A percentile compares a stretch with the other conserved stretches of the same genome.
These are phyloP conservation scores for Sphaerodactylus townsendi DNA, from an alignment of 2,113 vertebrate genomes.

Conservation along the genomic window DNA sequence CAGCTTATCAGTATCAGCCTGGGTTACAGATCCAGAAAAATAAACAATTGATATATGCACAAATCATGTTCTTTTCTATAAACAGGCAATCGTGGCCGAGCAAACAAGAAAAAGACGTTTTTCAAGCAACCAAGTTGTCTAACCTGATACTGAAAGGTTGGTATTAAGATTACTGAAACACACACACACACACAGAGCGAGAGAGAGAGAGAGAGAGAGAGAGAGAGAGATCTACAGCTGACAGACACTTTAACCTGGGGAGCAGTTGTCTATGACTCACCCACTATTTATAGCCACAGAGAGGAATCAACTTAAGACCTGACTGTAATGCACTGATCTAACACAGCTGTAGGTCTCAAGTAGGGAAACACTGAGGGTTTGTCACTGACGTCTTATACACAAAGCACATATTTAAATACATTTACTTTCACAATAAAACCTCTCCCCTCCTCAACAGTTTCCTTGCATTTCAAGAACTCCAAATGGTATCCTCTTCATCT, in stretches of 20 bases:
- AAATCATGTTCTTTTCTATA: background rate
- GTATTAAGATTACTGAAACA: conserved; percentile 15
- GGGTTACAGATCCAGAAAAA: background rate
- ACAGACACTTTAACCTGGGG: conserved; percentile 27
- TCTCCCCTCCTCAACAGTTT: background rate
- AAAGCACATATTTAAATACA: background rate
- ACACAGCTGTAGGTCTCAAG: background rate
- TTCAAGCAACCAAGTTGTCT: background rate
- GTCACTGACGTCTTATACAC: background rate
- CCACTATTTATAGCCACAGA: conserved; percentile 19
- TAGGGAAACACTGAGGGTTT: background rate
- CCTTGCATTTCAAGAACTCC: background rate
- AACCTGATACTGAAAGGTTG: conserved; percentile 6
- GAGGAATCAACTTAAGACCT: conserved; percentile 28
- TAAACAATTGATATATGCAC: background rate
- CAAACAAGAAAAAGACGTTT: background rate
- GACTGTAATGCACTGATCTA: conserved; percentile 7
- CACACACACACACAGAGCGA: background rate
- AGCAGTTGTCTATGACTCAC: conserved; percentile 27
- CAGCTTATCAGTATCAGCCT: background rate
- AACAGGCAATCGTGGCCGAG: background rate
- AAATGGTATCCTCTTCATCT: background rate
- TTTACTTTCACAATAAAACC: background rate
- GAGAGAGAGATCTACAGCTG: conserved; percentile 27
- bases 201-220: background rate